These are phyloP conservation scores for Drosophila sechellia DNA, from an alignment of 1,140 invertebrate genomes.

Conservation along the genomic window DNA sequence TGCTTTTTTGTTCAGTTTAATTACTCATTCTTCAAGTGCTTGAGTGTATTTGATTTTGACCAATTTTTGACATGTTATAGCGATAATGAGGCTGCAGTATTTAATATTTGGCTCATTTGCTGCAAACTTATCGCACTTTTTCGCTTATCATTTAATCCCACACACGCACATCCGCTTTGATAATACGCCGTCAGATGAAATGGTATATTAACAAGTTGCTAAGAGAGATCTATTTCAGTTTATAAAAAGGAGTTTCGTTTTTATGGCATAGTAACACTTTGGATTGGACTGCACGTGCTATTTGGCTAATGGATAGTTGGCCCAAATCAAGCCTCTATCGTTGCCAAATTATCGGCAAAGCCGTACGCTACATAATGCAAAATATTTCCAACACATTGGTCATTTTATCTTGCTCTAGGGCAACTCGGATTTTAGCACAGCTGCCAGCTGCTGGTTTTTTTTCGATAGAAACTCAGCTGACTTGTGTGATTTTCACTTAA, in stretches of 20 bases:
- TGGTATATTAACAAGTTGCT: not conserved
- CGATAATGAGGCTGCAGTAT: conserved; percentile 11
- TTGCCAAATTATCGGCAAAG: conserved; percentile 15
- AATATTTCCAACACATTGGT: conserved; percentile 12
- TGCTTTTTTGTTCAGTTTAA: not conserved
- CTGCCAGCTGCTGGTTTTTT: conserved; percentile 26
- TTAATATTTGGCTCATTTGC: conserved; percentile 12
- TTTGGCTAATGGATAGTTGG: conserved; percentile 4
- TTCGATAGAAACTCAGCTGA: conserved; percentile 28
- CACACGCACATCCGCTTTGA: conserved; percentile 33
- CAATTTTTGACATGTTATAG: conserved; percentile 2
- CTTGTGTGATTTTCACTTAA: conserved; percentile 3
- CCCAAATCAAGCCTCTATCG: conserved; percentile 5
- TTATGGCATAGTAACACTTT: not conserved
- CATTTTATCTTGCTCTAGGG: conserved; percentile 22
- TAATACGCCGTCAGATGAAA: conserved; percentile 17
- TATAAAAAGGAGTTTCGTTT: no score
- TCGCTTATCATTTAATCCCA: conserved; percentile 23
- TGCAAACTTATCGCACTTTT: conserved; percentile 29
- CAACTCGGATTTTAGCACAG: conserved; percentile 25
- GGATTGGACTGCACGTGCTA: conserved; percentile 14
- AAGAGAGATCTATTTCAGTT: not conserved
- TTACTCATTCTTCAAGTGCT: not conserved
- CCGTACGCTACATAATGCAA: conserved; percentile 23
- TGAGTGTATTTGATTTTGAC: not conserved